Base-by-base conservation (phyloP, 92 coral and sea anemone species). In the Micromussa lordhowensis region DNA sequence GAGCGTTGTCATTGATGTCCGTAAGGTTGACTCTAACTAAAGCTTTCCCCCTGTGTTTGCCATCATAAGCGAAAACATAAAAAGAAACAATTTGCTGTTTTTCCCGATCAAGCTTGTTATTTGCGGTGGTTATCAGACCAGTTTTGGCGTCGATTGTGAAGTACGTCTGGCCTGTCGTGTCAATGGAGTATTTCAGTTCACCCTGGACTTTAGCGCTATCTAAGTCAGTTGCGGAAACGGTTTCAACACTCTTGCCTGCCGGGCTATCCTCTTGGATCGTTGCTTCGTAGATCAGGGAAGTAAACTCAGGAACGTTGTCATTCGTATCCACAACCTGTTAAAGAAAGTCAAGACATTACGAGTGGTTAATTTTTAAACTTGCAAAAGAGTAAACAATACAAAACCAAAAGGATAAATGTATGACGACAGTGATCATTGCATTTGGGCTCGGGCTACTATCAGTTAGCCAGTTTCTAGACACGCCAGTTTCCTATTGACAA, bases 1-100 rank as follows among this genome's bases (percentile, higher is more conserved):
- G 99, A 30, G 86, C 85, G 49, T 89, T 88, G 86, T 97, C 98
- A 79, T 97, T 97, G 15, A 83, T 81, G 77, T 97, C 99, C 1
- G 82, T 74, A 35, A 97, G 69, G 24, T 76, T 84, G 32, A 97
- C 95, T 49, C 90, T 77, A 0, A 97, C 93, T 51, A 92, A 87
- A 13, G 98, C 93, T 30, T 79, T 36, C 57, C 98, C 98, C 10
- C 63, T 81, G 83, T 85, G 88, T 10, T 81, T 83, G 49, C 95
- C 94, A 82, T 95, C 98, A 54, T n/a, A 91, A 4, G 98, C 99
- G n/a, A 35, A 76, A 14, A 95, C 97, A n/a, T 64, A 82, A 86
- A 97, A 97, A 75, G 87, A 72, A 63, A 87, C 92, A 1, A 92
- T 82, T 22, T 90, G 94, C 15, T 91, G 57, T 29, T 24, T 81